Evolutionary conservation across 2,888 invertebrate genomes (phyloP), one percentile per base, ranked within the genome.

Genomic region (Alitta virens): DNA sequence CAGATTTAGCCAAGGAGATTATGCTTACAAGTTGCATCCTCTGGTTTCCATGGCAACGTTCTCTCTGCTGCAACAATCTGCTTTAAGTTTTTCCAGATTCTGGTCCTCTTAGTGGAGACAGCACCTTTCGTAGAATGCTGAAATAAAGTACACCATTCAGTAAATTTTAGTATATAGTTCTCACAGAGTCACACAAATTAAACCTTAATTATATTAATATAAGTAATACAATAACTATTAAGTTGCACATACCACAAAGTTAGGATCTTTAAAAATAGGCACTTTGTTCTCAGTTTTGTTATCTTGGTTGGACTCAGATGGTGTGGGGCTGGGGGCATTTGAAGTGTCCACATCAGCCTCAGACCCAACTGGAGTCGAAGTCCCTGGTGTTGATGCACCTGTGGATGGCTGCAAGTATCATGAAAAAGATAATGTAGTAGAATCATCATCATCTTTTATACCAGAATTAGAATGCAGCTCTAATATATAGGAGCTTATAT

Each of bases 71-170:
- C 85, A 56, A 92, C 84, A 73, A 94, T 92, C 85, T 94, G 94
- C 80, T 94, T 94, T 54, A 94, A 80, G 5, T 92, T 92, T 78
- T 91, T 89, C 92, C 93, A 94, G 68, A 90, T 88, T 70, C 91
- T 87, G 79, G 91, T 92, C 77, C 91, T 93, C 69, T 87, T 84
- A 43, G 60, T 72, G 14, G 76, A 77, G 9, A 79, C 74, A 38
- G 75, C 73, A 38, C 77, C 80, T 65, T 82, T 81, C 52, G 78
- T 82, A 1, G 83, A 81, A 69, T 83, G 83, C 83, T 85, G 72
- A 18, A 21, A 38, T n/a, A 27, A 55, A 55, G 5, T n/a, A n/a
- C n/a, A n/a, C n/a, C n/a, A n/a, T n/a, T 21, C 21, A 50, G 12
- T 50, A 16, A 50, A 9, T 14, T 50, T 7, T 50, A 21, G 16